A percentile compares a stretch with the other conserved stretches of the same genome.
phyloP scores from a whole-genome alignment of 2,113 vertebrate species.

The Prionailurus bengalensis region DNA sequence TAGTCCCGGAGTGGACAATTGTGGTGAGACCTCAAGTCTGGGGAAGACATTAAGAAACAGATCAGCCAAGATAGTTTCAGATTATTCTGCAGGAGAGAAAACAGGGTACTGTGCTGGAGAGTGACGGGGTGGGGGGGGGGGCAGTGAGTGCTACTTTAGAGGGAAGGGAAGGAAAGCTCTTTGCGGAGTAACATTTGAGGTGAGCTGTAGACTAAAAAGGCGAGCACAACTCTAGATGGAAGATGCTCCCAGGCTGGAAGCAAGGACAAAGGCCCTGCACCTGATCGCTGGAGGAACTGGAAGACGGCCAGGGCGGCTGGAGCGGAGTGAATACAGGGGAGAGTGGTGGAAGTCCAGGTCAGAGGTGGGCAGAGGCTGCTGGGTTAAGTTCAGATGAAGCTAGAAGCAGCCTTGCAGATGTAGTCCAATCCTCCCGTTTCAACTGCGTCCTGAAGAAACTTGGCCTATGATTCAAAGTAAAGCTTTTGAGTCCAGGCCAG shows the following conservation, averaged over 20 bases:
- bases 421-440: not conserved
- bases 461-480: not conserved
- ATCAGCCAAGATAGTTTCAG: not conserved
- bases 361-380: not conserved
- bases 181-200: not conserved
- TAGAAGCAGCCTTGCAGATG: not conserved
- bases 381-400: not conserved
- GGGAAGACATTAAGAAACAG: not conserved
- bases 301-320: not conserved
- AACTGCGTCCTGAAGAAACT: not conserved
- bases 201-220: not conserved
- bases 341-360: not conserved
- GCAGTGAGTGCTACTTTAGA: not conserved
- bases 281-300: not conserved
- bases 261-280: not conserved
- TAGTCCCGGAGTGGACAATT: not conserved
- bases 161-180: not conserved
- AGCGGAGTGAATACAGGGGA: too few relatives aligned
- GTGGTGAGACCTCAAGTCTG: not conserved
- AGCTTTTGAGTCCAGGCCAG: not conserved
- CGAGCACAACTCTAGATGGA: not conserved
- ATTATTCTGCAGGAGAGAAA: not conserved
- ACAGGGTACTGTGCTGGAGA: not conserved
- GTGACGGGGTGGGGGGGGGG: too few relatives aligned
- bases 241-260: not conserved